A percentile compares a stretch with the other conserved stretches of the same genome.
Evolutionary conservation across 1,140 invertebrate species (phyloP).

Genomic region (Saccostrea glomerata): DNA sequence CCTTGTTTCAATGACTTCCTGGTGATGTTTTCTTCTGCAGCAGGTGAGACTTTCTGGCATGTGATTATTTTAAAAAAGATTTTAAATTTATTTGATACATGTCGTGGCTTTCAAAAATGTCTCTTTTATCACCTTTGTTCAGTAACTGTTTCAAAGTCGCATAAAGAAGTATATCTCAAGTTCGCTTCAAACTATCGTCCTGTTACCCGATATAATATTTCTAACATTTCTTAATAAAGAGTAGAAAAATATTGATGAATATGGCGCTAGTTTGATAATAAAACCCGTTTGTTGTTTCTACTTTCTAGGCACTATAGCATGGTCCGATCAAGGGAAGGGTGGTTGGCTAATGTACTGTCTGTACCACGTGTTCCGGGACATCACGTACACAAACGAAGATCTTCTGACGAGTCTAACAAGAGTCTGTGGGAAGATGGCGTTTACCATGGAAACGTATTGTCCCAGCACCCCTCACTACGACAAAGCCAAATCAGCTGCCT

Average conservation of each 20-base stretch:
- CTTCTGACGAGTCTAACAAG: slow-evolving; percentile 44
- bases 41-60: slow-evolving; percentile 24
- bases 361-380: slow-evolving; percentile 44
- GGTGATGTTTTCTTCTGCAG: slow-evolving; percentile 52
- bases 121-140: no score
- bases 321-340: slow-evolving; percentile 50
- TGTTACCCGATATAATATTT: no score
- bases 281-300: background rate
- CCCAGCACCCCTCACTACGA: slow-evolving; percentile 33
- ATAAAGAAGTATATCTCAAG: no score
- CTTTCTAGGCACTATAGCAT: slow-evolving; percentile 49
- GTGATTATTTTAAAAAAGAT: no score
- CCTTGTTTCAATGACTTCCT: slow-evolving; percentile 48
- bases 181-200: no score
- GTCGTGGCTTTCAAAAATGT: no score
- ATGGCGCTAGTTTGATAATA: no score
- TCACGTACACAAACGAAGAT: slow-evolving; percentile 36
- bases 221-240: no score
- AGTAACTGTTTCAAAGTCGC: no score
- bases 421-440: slow-evolving; percentile 49
- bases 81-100: no score
- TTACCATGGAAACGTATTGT: slow-evolving; percentile 29
- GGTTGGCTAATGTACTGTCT: slow-evolving; percentile 54
- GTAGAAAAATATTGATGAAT: no score
- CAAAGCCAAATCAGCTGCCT: slow-evolving; percentile 44